These are phyloP conservation scores for Lepilemur septentrionalis DNA, from an alignment of 2,797 vertebrate species.

Conservation along the genomic window DNA sequence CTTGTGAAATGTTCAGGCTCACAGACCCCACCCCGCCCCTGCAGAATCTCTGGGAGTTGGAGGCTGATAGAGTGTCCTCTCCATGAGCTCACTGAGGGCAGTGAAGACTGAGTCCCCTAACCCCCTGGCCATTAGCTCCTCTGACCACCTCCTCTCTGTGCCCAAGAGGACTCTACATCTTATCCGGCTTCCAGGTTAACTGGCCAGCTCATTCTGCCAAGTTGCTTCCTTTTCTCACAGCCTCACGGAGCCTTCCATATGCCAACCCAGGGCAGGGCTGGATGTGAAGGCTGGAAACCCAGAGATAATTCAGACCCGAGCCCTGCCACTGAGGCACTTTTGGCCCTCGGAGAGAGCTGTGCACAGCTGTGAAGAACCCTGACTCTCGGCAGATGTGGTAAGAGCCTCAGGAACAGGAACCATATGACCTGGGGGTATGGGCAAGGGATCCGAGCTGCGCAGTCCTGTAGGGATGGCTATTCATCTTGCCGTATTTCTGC, in stretches of 20 bases:
- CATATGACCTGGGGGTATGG: background rate
- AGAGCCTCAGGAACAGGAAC: background rate
- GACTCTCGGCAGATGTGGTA: rapidly evolving
- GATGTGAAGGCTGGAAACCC: background rate
- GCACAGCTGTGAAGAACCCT: background rate
- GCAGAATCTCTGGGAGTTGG: background rate
- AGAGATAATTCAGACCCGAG: background rate
- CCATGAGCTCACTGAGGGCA: background rate
- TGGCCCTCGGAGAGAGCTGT: background rate
- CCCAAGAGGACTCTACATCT: background rate
- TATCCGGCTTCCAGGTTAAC: background rate
- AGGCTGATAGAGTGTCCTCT: background rate
- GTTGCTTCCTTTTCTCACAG: background rate
- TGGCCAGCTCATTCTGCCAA: background rate
- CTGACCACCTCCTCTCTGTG: background rate
- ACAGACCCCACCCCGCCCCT: background rate
- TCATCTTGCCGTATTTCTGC: background rate
- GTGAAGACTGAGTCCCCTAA: background rate
- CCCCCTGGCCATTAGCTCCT: background rate
- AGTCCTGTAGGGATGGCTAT: background rate
- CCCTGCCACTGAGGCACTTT: background rate
- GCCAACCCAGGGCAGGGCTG: background rate
- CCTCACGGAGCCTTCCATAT: background rate
- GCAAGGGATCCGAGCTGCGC: background rate
- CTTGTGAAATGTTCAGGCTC: background rate